Evolutionary conservation across 2,797 vertebrate genomes (phyloP).

Genomic region (Poeciliopsis paucimaculata): DNA sequence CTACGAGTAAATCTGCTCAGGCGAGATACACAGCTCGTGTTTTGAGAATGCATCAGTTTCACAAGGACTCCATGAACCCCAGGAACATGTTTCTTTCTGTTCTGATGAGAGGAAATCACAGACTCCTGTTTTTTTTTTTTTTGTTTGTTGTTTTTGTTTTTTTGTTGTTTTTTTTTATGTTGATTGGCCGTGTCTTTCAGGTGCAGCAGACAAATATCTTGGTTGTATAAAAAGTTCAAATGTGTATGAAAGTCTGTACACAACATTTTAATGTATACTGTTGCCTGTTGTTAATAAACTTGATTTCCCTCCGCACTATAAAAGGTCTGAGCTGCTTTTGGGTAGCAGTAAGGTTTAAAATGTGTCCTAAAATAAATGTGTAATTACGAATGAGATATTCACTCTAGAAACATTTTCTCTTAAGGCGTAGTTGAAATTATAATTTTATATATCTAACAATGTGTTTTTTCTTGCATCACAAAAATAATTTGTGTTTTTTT

Average conservation of each 20-base stretch:
- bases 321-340: conserved; percentile 56
- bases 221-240: conserved; percentile 54
- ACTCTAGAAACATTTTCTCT: neutral
- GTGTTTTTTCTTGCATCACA: neutral
- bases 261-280: conserved; percentile 78
- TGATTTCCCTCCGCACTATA: conserved; percentile 63
- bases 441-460: neutral
- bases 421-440: neutral
- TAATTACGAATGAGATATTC: neutral
- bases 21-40: conserved; percentile 75
- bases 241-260: conserved; percentile 72
- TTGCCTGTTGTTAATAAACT: conserved; percentile 78
- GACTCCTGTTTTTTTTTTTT: conserved; percentile 39
- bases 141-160: conserved; percentile 29
- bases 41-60: conserved; percentile 81
- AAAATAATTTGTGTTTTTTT: neutral
- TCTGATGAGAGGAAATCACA: conserved; percentile 62
- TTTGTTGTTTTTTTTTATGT: conserved; percentile 29
- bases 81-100: conserved; percentile 53
- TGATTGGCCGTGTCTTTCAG: conserved; percentile 70
- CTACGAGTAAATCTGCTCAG: conserved; percentile 68
- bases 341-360: conserved; percentile 41
- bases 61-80: conserved; percentile 61
- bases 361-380: neutral
- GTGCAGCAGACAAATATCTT: conserved; percentile 68